Base-by-base conservation (phyloP, 2,797 vertebrate genomes). In the Miichthys miiuy region DNA sequence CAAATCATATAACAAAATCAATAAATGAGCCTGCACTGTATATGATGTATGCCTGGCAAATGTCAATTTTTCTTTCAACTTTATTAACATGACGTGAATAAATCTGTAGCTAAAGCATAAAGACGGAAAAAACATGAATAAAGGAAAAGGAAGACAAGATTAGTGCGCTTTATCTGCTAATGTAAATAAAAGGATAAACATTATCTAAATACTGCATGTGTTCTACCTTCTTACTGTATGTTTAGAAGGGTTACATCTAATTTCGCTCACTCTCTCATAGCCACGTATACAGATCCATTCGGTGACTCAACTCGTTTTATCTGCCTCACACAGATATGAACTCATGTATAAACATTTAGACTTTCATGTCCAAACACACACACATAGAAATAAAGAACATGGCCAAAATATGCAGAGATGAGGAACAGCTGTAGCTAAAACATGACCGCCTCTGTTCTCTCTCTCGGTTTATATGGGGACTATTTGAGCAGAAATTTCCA, bases 381-480 rank as follows among this genome's bases (percentile, higher is more conserved):
- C 41, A 44, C 42, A 44, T 13, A 5, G 10, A 64, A 4, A 17
- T 12, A 18, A 27, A 86, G 68, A 86, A 73, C 73, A 77, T 9
- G 42, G 83, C 77, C 78, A 88, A 90, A 85, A 63, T 69, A 71
- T 73, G 68, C 61, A 48, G 44, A 65, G 82, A 88, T 56, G 67
- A 81, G 12, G 68, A 90, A 60, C 90, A 91, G 80, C 88, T 91
- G 89, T 51, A 57, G 73, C 44, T 73, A 13, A 79, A 73, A 82
- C 61, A 75, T 60, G 67, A 48, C 77, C 18, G 48, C 13, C 21
- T 77, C 69, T 48, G 44, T 30, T 71, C 41, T 58, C 67, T 18
- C 48, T 69, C 54, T 9, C 4, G 0, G 13, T 14, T 13, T 44
- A 44, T 14, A 21, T 47, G 30, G 23, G 42, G 21, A 55, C 51